phyloP scores from a whole-genome alignment of 2,888 invertebrate genomes.

The Tridacna crocea region DNA sequence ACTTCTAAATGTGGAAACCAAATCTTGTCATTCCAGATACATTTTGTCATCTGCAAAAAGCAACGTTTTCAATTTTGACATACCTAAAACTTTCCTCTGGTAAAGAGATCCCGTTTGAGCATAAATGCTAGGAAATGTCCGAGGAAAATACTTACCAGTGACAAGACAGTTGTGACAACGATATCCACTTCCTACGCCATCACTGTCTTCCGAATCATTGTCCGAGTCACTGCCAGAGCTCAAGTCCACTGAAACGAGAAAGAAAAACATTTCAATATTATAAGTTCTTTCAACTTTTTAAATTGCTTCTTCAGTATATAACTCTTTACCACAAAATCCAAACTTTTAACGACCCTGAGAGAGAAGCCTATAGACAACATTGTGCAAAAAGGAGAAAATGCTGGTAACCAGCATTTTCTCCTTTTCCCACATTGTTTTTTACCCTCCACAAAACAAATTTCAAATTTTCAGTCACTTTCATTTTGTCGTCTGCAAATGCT shows the following conservation, averaged over 20 bases:
- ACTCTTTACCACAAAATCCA: too few species aligned
- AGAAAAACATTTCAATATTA: background rate
- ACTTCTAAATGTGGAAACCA: background rate
- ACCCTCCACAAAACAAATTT: too few species aligned
- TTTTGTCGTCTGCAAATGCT: too few species aligned
- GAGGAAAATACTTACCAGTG: conserved; percentile 86
- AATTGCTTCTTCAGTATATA: too few species aligned
- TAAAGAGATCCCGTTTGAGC: too few species aligned
- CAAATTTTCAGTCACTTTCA: too few species aligned
- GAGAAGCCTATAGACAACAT: background rate
- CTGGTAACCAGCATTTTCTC: too few species aligned
- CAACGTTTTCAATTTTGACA: background rate
- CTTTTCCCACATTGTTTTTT: too few species aligned
- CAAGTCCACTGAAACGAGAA: conserved; percentile 85
- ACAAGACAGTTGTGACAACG: conserved; percentile 91
- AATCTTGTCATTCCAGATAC: background rate
- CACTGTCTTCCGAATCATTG: conserved; percentile 98
- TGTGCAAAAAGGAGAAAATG: background rate
- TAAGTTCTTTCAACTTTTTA: too few species aligned
- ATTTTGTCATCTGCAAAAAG: background rate
- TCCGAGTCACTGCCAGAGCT: conserved; percentile 88
- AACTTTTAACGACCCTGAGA: too few species aligned
- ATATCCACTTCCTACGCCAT: conserved; percentile 91
- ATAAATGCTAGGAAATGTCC: too few species aligned
- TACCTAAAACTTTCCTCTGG: background rate